phyloP scores from a whole-genome alignment of 2,113 vertebrate species.

The Vombatus ursinus region DNA sequence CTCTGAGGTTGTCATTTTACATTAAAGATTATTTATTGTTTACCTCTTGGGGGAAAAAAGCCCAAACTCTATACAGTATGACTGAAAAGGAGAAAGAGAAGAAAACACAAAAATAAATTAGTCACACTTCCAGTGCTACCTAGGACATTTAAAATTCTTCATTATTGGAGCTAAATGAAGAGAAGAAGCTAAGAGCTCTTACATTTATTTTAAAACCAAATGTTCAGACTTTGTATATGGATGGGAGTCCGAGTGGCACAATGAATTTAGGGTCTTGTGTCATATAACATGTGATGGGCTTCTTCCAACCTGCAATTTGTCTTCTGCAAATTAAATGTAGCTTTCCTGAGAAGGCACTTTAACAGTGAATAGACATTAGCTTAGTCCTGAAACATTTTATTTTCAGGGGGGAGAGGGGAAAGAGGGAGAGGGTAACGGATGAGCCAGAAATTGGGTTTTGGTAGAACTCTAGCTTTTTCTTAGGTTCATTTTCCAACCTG shows the following conservation, averaged over 20 bases:
- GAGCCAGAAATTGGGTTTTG: neutral
- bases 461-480: neutral
- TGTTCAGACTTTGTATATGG: neutral
- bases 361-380: neutral
- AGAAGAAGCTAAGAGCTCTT: fast-evolving
- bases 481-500: neutral
- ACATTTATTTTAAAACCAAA: fast-evolving
- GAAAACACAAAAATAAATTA: fast-evolving
- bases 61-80: neutral
- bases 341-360: neutral
- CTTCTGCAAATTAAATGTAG: neutral
- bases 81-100: fast-evolving
- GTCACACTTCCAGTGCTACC: neutral
- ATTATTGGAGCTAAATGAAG: fast-evolving
- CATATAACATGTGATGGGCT: fast-evolving
- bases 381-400: neutral
- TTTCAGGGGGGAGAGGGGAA: neutral
- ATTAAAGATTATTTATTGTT: neutral
- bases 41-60: neutral
- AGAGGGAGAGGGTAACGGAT: neutral
- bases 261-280: neutral
- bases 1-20: neutral
- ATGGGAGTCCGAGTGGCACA: fast-evolving
- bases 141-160: neutral
- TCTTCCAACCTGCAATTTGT: neutral